Evolutionary conservation across 2,888 invertebrate species (phyloP).

Genomic region (Tetragonula carbonaria): DNA sequence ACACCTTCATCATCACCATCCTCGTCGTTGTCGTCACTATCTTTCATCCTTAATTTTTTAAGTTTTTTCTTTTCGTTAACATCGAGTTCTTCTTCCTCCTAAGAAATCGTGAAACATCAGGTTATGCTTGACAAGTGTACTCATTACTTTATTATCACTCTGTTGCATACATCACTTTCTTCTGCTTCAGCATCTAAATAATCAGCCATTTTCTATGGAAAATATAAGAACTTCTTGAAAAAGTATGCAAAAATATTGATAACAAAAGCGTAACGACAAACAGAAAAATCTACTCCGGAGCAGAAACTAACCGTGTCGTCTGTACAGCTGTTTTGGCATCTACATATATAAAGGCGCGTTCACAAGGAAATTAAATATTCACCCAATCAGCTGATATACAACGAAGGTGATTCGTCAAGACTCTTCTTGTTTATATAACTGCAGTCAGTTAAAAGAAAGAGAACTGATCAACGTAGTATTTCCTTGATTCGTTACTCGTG

Average conservation of each 20-base stretch:
- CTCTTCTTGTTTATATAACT: neutral
- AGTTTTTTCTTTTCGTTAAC: conserved; percentile 90
- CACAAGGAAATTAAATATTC: conserved; percentile 1
- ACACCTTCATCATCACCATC: conserved; percentile 87
- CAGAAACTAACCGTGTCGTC: neutral
- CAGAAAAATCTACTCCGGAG: neutral
- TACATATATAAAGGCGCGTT: conserved; percentile 12
- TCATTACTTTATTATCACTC: too few species aligned
- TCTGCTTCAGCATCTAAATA: conserved; percentile 63
- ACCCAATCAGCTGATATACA: conserved; percentile 43
- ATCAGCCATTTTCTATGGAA: conserved; percentile 52
- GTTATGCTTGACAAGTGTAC: neutral
- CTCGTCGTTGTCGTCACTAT: conserved; percentile 96
- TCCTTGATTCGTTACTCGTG: conserved; percentile 30
- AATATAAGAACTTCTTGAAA: neutral
- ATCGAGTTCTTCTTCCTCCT: conserved; percentile 91
- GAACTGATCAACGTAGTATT: conserved; percentile 23
- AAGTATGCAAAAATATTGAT: neutral
- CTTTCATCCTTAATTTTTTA: conserved; percentile 91
- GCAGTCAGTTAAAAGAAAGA: conserved; percentile 8
- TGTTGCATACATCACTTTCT: conserved; percentile 61
- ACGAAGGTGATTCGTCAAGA: conserved; percentile 17
- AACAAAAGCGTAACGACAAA: neutral
- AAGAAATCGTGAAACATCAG: conserved; percentile 15
- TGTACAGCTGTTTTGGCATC: conserved; percentile 12